Base-by-base conservation (phyloP, 1,140 invertebrate genomes). In the Leptinotarsa defecta region DNA sequence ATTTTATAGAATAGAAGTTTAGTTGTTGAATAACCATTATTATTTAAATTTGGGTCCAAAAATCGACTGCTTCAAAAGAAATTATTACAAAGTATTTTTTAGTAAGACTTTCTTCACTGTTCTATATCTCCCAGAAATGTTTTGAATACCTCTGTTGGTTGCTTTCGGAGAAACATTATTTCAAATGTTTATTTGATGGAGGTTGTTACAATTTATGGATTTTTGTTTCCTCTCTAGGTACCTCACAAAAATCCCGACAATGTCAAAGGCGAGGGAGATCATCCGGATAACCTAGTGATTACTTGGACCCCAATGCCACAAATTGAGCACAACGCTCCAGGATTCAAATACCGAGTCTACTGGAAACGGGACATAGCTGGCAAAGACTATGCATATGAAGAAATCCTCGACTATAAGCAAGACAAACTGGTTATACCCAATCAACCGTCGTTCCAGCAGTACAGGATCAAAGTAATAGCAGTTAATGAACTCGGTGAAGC, bases 201-300 rank as follows among this genome's bases (percentile, higher is more conserved):
- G 13, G 22, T 17, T 63, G 61, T 22, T 63, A 19, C 22, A 15
- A 63, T 43, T 8, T 43, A 43, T 43, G 34, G 34, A 43, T 43
- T 11, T 68, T 13, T 68, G 5, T 22, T 68, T 24, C 8, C 17
- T 69, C 15, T 52, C 11, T 52, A 71, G 69, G 92, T 96, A 73
- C 98, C 98, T 0, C 91, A 91, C 80, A 96, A 95, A 86, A 99
- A 99, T 88, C 98, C 98, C 0, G 93, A 95, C 74, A 97, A 98
- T 85, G 96, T 99, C 0, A 89, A 93, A 79, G 97, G 96, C 3
- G 91, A 94, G 83, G 97, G 97, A 75, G 93, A 93, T 4, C 90
- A 91, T 65, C 95, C 95, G 2, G 92, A 92, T 78, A 98, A 98
- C 87, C 88, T 99, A 65, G 92, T 98, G 24, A 98, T 99, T 81